Conservation (phyloP, 2,113 vertebrate genomes). For the Scopus umbretta region DNA sequence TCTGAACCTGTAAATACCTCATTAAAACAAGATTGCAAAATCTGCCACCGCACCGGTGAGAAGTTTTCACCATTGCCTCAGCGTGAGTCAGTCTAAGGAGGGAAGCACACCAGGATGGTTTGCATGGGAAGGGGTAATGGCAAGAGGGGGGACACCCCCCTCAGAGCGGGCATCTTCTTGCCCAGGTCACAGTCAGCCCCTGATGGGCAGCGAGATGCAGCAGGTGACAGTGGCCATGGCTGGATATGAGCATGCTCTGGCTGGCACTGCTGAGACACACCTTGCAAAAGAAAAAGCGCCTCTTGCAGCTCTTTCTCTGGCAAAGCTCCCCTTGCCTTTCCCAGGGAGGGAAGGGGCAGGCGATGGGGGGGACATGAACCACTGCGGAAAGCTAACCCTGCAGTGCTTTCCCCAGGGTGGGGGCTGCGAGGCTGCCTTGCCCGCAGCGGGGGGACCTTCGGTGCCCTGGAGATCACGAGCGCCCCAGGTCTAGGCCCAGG, state of each 20-base stretch:
- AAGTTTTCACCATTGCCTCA: not conserved
- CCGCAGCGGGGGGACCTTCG: rapidly evolving
- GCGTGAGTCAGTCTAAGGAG: not conserved
- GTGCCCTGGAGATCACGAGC: not conserved
- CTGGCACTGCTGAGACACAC: not conserved
- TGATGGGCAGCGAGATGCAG: not conserved
- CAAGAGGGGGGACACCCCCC: not conserved
- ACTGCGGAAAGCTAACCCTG: not conserved
- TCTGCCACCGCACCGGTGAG: not conserved
- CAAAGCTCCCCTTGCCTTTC: not conserved
- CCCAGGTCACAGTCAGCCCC: not conserved
- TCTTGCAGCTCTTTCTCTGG: not conserved
- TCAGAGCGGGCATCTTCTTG: not conserved
- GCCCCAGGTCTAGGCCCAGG: not conserved
- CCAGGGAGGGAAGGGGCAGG: not conserved
- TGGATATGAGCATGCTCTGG: not conserved
- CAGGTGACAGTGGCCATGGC: not conserved
- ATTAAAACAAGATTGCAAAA: conserved; percentile 43
- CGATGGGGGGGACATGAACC: not conserved
- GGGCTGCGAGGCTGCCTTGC: not conserved
- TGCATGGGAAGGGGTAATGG: not conserved
- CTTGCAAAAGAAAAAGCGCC: not conserved
- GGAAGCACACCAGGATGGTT: not conserved
- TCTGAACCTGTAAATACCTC: not conserved
- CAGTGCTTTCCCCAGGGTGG: not conserved